Base-by-base conservation (phyloP, 1,140 invertebrate species). In the Hetaerina americana region DNA sequence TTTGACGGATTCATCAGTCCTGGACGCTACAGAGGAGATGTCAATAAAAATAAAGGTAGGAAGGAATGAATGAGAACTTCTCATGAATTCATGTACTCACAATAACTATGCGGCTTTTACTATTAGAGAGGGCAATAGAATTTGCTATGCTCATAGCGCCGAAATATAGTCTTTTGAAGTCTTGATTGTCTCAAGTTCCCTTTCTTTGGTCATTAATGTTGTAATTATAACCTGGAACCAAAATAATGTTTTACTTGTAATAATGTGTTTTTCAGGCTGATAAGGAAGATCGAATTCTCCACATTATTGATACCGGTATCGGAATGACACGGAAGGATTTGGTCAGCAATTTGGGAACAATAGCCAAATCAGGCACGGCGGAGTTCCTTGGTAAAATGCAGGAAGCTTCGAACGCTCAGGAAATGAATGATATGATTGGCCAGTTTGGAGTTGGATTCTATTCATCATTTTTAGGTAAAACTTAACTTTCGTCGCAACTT, bases 391-490 rank as follows among this genome's bases (percentile, higher is more conserved):
- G 90, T 22, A 98, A 98, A 82, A 90, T 99, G 85, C 91, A 95
- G 78, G 93, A 95, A 70, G 82, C 84, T 2, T 73, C 79, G 0
- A 82, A 79, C 72, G n/a, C 80, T 26, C 82, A 87, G 74, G 89
- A 94, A 75, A 84, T 91, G 76, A 92, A 88, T 75, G 92, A 94
- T 78, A 92, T 97, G 87, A 96, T 94, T 79, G 93, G 91, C 67
- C 94, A 98, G 82, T 99, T 98, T 83, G 96, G 96, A 81, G 96
- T 98, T 76, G 96, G 96, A 67, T 98, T 98, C 82, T 99, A 99
- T 79, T 98, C 96, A 0, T 89, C 96, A 5, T 99, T 99, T 83
- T 85, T 99, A 74, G 80, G 85, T 86, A 79, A 80, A n/a, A n/a
- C n/a, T n/a, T n/a, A n/a, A n/a, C n/a, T n/a, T n/a, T 70, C 24